Evolutionary conservation across 2,888 invertebrate genomes (phyloP).

Genomic region (Serrognathus titanus): DNA sequence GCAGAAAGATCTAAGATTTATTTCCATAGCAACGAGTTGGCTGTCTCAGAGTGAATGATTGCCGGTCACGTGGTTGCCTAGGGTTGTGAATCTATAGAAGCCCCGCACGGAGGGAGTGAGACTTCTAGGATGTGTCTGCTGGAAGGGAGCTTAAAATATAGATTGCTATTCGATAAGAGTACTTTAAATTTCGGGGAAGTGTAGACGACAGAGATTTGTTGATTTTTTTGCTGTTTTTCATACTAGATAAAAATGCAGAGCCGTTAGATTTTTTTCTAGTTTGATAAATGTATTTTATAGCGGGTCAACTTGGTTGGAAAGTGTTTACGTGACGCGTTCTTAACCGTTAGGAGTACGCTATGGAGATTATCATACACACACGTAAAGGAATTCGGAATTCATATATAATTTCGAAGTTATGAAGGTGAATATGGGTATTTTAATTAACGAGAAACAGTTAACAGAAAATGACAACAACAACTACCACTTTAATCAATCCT

Average conservation of each 20-base stretch:
- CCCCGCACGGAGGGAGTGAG: conserved; percentile 14
- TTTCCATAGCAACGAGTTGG: conserved; percentile 49
- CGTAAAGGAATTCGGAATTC: no score
- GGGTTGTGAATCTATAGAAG: conserved; percentile 19
- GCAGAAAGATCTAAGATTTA: conserved; percentile 51
- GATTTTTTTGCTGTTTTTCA: conserved; percentile 27
- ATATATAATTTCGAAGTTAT: no score
- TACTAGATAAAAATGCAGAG: conserved; percentile 23
- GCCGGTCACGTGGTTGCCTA: conserved; percentile 44
- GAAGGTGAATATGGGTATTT: no score
- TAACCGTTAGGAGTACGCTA: no score
- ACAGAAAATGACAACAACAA: no score
- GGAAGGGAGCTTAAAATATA: conserved; percentile 31
- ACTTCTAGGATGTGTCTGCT: conserved; percentile 5
- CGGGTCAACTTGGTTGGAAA: no score
- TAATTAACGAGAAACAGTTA: no score
- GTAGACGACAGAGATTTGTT: conserved; percentile 37
- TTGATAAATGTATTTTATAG: background rate
- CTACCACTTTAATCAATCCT: no score
- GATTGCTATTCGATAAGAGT: conserved; percentile 39
- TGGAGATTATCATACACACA: no score
- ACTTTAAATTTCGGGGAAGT: conserved; percentile 40
- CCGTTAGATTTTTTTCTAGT: conserved; percentile 7
- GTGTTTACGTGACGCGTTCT: no score
- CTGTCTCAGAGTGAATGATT: conserved; percentile 49